A percentile compares a stretch with the other conserved stretches of the same genome.
Conservation (phyloP, 2,888 invertebrate genomes). For the Phaonia tiefii region DNA sequence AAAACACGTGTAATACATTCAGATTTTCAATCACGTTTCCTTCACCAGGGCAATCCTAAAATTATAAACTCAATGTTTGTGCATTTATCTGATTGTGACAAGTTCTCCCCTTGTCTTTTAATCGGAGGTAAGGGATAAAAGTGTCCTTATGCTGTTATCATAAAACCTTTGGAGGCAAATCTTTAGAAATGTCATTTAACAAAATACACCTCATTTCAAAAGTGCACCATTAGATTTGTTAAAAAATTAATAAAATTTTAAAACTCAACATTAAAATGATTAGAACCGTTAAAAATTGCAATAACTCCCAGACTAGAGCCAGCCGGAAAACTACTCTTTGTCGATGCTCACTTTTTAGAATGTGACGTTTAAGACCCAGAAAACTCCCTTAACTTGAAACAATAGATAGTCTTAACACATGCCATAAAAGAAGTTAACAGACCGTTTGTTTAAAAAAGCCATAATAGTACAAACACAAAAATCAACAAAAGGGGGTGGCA, state of each 20-base stretch:
- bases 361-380: slow-evolving; percentile 5
- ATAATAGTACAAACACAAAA: slow-evolving; percentile 54
- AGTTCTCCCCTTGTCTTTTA: too few relatives aligned
- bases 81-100: too few relatives aligned
- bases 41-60: too few relatives aligned
- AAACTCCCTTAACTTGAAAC: slow-evolving; percentile 25
- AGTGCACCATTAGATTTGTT: too few relatives aligned
- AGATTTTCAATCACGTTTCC: too few relatives aligned
- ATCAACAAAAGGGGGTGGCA: slow-evolving; percentile 46
- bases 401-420: slow-evolving; percentile 28
- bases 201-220: background rate
- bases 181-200: background rate
- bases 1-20: too few relatives aligned
- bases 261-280: slow-evolving; percentile 43
- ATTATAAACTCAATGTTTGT: too few relatives aligned
- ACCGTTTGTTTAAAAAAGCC: slow-evolving; percentile 48
- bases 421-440: slow-evolving; percentile 32
- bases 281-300: slow-evolving; percentile 12
- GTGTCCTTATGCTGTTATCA: too few relatives aligned
- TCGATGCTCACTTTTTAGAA: slow-evolving; percentile 8
- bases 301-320: slow-evolving; percentile 30
- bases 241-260: slow-evolving; percentile 35
- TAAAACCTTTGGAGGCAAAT: too few relatives aligned
- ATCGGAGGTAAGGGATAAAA: too few relatives aligned
- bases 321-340: slow-evolving; percentile 58